These are phyloP conservation scores for Choristoneura fumiferana DNA, from an alignment of 1,140 invertebrate genomes.

Conservation along the genomic window DNA sequence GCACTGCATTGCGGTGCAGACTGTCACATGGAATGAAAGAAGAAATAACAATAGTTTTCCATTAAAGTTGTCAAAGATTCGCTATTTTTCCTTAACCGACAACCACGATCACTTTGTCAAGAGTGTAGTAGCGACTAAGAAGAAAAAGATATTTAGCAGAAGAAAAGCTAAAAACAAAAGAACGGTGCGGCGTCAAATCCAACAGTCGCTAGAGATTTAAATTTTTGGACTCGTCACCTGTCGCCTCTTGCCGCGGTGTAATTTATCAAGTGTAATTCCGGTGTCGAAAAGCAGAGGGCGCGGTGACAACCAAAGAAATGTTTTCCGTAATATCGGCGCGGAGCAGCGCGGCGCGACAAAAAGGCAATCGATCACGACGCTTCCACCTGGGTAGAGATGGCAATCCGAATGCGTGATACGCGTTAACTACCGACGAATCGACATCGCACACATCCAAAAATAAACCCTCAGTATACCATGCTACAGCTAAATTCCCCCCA, in stretches of 20 bases:
- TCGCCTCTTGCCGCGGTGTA: slow-evolving; percentile 12
- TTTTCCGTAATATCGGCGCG: slow-evolving; percentile 37
- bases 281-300: slow-evolving; percentile 27
- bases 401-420: slow-evolving; percentile 46
- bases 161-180: neutral
- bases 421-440: slow-evolving; percentile 41
- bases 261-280: slow-evolving; percentile 37
- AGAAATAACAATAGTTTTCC: too few species aligned
- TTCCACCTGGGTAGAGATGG: slow-evolving; percentile 42
- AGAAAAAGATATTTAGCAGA: too few species aligned
- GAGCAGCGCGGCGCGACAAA: slow-evolving; percentile 34
- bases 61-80: too few species aligned
- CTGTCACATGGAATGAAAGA: too few species aligned
- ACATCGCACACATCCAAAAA: slow-evolving; percentile 4
- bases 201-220: slow-evolving; percentile 9
- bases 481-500: slow-evolving; percentile 13
- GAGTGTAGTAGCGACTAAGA: too few species aligned
- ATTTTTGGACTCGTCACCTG: slow-evolving; percentile 18
- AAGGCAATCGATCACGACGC: slow-evolving; percentile 44
- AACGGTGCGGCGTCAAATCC: neutral
- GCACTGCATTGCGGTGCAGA: too few species aligned
- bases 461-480: slow-evolving; percentile 18
- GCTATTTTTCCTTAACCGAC: too few species aligned
- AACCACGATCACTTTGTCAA: too few species aligned
- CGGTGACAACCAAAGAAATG: slow-evolving; percentile 42